A percentile compares a stretch with the other conserved stretches of the same genome.
Conservation (phyloP, 2,888 invertebrate species). For the Caenorhabditis sinica region DNA sequence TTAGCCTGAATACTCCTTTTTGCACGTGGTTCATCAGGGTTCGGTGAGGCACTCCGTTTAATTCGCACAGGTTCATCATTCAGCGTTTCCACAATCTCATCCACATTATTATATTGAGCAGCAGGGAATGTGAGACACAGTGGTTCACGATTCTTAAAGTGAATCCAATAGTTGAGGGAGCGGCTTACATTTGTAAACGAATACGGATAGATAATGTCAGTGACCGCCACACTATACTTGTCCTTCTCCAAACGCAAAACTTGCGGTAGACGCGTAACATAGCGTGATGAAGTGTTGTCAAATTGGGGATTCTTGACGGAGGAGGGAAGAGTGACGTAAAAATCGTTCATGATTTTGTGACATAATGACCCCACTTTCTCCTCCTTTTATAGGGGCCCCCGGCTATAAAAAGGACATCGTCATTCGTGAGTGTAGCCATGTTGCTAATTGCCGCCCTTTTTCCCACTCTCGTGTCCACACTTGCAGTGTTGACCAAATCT, state of each 20-base stretch:
- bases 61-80: not conserved
- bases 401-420: too few species aligned
- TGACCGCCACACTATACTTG: slow-evolving; percentile 6
- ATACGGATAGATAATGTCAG: slow-evolving; percentile 27
- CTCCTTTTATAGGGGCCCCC: not conserved
- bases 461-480: not conserved
- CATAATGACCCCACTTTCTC: not conserved
- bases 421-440: not conserved
- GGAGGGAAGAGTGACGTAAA: slow-evolving; percentile 24
- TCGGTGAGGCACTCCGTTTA: not conserved
- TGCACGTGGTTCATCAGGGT: too few species aligned
- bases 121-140: not conserved
- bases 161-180: slow-evolving; percentile 24
- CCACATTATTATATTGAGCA: not conserved
- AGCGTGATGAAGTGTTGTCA: slow-evolving; percentile 17
- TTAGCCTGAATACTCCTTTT: too few species aligned
- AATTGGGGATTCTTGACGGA: slow-evolving; percentile 12
- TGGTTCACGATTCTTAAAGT: slow-evolving; percentile 17
- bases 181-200: slow-evolving; percentile 4
- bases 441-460: not conserved
- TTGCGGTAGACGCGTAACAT: slow-evolving; percentile 5
- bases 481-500: not conserved
- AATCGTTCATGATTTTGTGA: slow-evolving; percentile 3
- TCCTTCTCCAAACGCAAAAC: slow-evolving; percentile 5
- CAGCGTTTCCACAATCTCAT: not conserved